These are phyloP conservation scores for Gallinago stenura DNA, from an alignment of 2,797 vertebrate species.

Conservation along the genomic window DNA sequence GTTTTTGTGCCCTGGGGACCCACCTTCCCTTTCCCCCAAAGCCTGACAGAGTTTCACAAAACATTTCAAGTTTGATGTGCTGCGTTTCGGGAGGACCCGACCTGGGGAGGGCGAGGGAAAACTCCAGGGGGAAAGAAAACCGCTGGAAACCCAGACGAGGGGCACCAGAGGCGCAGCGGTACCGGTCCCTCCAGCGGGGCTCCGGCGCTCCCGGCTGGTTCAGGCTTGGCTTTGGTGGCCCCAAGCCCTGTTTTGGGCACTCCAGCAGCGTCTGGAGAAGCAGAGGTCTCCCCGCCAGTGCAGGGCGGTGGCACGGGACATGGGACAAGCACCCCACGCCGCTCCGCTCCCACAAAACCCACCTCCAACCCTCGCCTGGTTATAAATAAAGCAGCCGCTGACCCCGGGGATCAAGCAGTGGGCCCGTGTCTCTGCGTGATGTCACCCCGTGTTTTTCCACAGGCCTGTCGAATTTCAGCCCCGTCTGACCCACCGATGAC, in stretches of 20 bases:
- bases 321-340: neutral
- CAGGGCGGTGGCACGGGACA: rapidly evolving
- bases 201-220: rapidly evolving
- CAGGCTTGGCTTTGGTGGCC: neutral
- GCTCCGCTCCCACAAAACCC: neutral
- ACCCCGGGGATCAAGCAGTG: slow-evolving; percentile 14
- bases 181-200: neutral
- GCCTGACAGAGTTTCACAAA: neutral
- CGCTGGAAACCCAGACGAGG: neutral
- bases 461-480: slow-evolving; percentile 24
- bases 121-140: neutral
- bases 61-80: neutral
- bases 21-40: neutral
- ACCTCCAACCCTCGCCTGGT: neutral
- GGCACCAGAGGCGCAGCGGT: rapidly evolving
- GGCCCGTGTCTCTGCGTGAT: slow-evolving; percentile 41
- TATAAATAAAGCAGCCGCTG: slow-evolving; percentile 46
- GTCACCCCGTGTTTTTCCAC: slow-evolving; percentile 60
- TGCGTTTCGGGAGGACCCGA: neutral
- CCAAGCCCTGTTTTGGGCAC: rapidly evolving
- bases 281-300: rapidly evolving
- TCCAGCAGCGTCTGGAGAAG: rapidly evolving
- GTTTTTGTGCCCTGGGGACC: too few relatives aligned
- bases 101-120: neutral
- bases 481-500: neutral